A percentile compares a stretch with the other conserved stretches of the same genome.
These are phyloP conservation scores for Ceratina australensis DNA, from an alignment of 1,140 invertebrate species.

Conservation along the genomic window DNA sequence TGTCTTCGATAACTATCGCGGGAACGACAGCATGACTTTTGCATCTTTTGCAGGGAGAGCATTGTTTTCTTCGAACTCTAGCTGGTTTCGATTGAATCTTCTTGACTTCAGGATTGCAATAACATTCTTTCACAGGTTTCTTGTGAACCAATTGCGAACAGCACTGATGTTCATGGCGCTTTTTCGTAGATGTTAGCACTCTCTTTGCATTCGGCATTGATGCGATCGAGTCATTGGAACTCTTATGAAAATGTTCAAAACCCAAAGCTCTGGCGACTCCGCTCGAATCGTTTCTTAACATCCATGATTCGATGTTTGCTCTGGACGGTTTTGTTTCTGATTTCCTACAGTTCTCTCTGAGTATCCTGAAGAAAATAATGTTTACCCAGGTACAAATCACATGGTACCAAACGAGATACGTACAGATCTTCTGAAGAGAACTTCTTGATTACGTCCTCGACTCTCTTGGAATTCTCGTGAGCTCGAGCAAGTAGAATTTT, in stretches of 20 bases:
- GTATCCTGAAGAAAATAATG: conserved; percentile 40
- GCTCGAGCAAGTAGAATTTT: conserved; percentile 38
- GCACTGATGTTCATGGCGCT: conserved; percentile 24
- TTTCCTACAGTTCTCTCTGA: conserved; percentile 3
- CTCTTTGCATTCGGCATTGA: conserved; percentile 52
- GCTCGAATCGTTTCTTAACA: conserved; percentile 58
- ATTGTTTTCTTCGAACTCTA: conserved; percentile 45
- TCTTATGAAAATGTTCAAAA: conserved; percentile 38
- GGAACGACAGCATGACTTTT: conserved; percentile 42
- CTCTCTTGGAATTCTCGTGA: conserved; percentile 40
- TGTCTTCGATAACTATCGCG: conserved; percentile 17
- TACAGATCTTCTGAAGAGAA: conserved; percentile 43
- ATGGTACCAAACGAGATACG: conserved; percentile 15
- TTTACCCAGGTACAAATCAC: background rate
- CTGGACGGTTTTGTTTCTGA: background rate
- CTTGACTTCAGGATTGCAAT: conserved; percentile 61
- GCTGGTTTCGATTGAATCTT: conserved; percentile 52
- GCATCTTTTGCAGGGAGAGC: conserved; percentile 48
- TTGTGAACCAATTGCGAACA: conserved; percentile 26
- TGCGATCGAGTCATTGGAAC: conserved; percentile 2
- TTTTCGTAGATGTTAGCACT: conserved; percentile 64
- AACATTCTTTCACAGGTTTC: conserved; percentile 70
- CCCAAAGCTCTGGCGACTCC: conserved; percentile 46
- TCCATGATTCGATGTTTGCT: conserved; percentile 45
- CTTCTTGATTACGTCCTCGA: conserved; percentile 51